Evolutionary conservation across 2,797 vertebrate genomes (phyloP), one percentile per base, ranked within the genome.

Genomic region (Labroides dimidiatus): DNA sequence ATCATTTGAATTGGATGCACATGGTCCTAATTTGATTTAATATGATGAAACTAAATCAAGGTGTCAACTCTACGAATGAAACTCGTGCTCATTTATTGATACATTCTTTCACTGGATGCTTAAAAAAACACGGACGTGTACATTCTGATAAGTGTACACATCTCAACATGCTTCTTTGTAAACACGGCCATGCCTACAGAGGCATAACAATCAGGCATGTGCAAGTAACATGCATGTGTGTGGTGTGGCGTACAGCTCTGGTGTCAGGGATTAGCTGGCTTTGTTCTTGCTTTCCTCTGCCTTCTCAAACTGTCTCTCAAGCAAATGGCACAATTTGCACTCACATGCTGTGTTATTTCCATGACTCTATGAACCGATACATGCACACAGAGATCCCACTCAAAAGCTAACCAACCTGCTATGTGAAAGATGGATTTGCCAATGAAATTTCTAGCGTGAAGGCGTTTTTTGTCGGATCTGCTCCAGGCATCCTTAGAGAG

Each of bases 201-300:
- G 48, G 36, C 8, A 1, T 19, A 53, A n/a, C 51, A 59, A 33
- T 7, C 27, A 16, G 13, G 6, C 21, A 33, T 58, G 19, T 49
- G 37, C 23, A 43, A 51, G n/a, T 41, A 33, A 24, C 7, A 2
- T 48, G 61, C 21, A 30, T 16, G 37, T 44, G 53, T 77, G 74
- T 23, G 57, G 53, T 72, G 74, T 23, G 57, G 27, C 48, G 17
- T 43, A 36, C 6, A 39, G 19, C 43, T 51, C 57, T 45, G 10
- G 20, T 69, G 33, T 76, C 21, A 58, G 36, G 51, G 64, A 57
- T 77, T 67, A 64, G 21, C 36, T 27, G 66, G 67, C 62, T 77
- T 72, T 70, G 53, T 41, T 21, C 55, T 41, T 20, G 27, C n/a
- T 72, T 53, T 47, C 54, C 14, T 41, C 20, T 30, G 27, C 23